Conservation (phyloP, 2,888 invertebrate species). For the Drosophila multiciliata region DNA sequence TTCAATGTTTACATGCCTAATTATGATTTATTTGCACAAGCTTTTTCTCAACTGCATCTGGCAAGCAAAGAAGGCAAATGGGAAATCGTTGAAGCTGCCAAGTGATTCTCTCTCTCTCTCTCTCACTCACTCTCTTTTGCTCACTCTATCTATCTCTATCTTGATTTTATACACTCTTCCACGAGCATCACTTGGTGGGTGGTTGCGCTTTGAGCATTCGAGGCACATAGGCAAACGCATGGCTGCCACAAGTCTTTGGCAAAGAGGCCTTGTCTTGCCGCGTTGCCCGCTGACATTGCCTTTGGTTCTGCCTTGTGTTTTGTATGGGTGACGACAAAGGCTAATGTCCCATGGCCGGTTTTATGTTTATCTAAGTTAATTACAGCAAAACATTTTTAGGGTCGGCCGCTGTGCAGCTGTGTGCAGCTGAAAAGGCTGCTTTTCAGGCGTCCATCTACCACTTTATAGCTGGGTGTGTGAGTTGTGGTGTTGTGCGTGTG, state of each 20-base stretch:
- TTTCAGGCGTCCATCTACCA: conserved; percentile 51
- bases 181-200: conserved; percentile 27
- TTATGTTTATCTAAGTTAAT: conserved; percentile 80
- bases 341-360: conserved; percentile 59
- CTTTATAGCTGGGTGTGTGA: conserved; percentile 24
- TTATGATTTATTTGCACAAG: conserved; percentile 75
- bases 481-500: conserved; percentile 11
- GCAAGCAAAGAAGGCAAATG: conserved; percentile 34
- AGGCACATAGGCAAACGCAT: conserved; percentile 38
- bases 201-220: conserved; percentile 13
- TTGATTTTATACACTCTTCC: neutral
- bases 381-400: conserved; percentile 79
- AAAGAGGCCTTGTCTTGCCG: conserved; percentile 14
- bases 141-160: neutral
- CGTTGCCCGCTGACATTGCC: neutral
- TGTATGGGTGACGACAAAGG: conserved; percentile 35
- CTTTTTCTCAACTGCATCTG: conserved; percentile 58
- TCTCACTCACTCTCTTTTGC: neutral
- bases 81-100: conserved; percentile 26
- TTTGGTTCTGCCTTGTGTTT: neutral
- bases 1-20: conserved; percentile 70
- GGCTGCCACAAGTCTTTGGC: conserved; percentile 33
- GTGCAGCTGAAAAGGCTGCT: conserved; percentile 39
- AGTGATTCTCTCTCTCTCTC: neutral
- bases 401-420: conserved; percentile 52